Percentiles rank a stretch among this genome's conserved stretches.
These are phyloP conservation scores for Vimba vimba DNA, from an alignment of 2,113 vertebrate species.

Conservation along the genomic window DNA sequence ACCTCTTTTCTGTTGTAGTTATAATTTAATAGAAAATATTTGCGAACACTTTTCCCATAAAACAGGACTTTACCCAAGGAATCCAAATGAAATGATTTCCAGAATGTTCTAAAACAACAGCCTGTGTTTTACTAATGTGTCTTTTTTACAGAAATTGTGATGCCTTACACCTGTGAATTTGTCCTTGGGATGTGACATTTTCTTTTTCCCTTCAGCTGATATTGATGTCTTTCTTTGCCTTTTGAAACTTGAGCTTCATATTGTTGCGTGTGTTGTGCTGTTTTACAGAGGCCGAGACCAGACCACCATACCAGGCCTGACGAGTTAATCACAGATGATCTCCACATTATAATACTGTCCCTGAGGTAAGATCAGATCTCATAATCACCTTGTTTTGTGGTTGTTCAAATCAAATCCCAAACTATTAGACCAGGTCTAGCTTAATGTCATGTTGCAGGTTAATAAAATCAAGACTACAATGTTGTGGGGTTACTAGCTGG, in stretches of 20 bases:
- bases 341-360: not conserved
- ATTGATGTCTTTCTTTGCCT: not conserved
- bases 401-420: not conserved
- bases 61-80: conserved; percentile 41
- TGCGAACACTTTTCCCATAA: not conserved
- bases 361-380: conserved; percentile 57
- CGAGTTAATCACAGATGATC: conserved; percentile 62
- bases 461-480: not conserved
- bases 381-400: not conserved
- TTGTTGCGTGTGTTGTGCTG: conserved; percentile 45
- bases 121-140: conserved; percentile 44
- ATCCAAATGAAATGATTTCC: conserved; percentile 10
- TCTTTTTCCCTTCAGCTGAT: conserved; percentile 14
- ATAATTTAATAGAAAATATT: not conserved
- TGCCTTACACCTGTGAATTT: conserved; percentile 48
- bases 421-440: not conserved
- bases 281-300: conserved; percentile 69
- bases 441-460: not conserved
- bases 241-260: conserved; percentile 20
- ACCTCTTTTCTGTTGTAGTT: not conserved
- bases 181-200: conserved; percentile 42
- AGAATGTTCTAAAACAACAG: conserved; percentile 1
- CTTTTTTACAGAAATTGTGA: conserved; percentile 60
- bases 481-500: not conserved
- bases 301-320: conserved; percentile 64